Evolutionary conservation across 2,888 invertebrate species (phyloP), one percentile per base, ranked within the genome.

Genomic region (Reticulitermes lucifugus): DNA sequence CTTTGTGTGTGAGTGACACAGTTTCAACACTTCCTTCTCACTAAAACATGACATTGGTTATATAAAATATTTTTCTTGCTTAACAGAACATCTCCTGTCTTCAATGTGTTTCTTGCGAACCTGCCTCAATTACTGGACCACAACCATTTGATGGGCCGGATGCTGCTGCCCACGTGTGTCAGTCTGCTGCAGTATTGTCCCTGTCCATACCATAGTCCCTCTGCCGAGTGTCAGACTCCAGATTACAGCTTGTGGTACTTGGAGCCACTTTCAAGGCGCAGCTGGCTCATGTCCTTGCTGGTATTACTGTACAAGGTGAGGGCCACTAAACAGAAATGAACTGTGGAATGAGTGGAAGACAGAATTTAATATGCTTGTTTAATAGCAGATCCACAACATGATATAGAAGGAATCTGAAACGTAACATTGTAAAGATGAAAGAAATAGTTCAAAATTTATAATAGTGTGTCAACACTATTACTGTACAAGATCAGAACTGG

Each of bases 81-180:
- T 60, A 60, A 60, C 91, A 96, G 99, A 89, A 93, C 95, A 86
- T 98, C 98, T 0, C 96, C 99, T 0, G 97, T 98, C 2, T 99
- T 99, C 92, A 98, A 98, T 91, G 98, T 98, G 0, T 99, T 99
- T 90, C 92, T 99, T 90, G 95, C 97, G 55, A 98, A 98, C 89
- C 91, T 99, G 87, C 98, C 99, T 0, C 98, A 98, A 92, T 94
- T 99, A 21, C 90, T 99, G 89, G 99, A 99, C 90, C 97, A 98
- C 90, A 99, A 99, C 91, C 97, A 98, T 90, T 92, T 96, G 87
- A 97, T 99, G 93, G 99, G 99, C 0, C 96, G 96, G 88, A 93
- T 95, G 86, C 94, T 99, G 83, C 93, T 99, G 10, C 96, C 97
- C 12, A 96, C 97, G 0, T 96, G 97, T 0, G 91, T 98, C 85